Evolutionary conservation across 1,140 invertebrate species (phyloP), one percentile per base, ranked within the genome.

Genomic region (Luehdorfia chinensis): DNA sequence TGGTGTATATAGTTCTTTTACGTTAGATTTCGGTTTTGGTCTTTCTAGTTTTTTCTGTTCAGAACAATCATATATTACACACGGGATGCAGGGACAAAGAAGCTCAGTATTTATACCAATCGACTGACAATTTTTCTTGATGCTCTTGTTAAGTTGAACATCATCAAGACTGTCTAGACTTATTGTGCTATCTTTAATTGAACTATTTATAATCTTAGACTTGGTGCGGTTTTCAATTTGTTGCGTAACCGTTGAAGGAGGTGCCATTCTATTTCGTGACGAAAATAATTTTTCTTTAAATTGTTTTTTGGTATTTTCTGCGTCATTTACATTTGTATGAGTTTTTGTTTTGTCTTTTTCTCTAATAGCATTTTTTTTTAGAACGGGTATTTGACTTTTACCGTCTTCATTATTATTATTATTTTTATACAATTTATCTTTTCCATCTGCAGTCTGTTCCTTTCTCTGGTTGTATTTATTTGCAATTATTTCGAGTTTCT

Each of bases 131-230:
- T 58, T 68, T 53, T 65, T 63, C 13, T 68, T 53, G 25, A 32
- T 46, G 34, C 39, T 50, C 5, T 36, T 39, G 48, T 51, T 46
- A 9, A 37, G 27, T 30, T 47, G 30, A 55, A 36, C 33, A 13
- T 72, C 70, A 11, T 85, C 79, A 19, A 85, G 69, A 52, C 79
- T 85, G 49, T 84, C 81, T 50, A 81, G 52, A 56, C 81, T 85
- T 52, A 84, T 75, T 12, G 61, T 78, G 27, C 53, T 76, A 63
- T 80, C 78, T 70, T 75, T 75, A 11, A 21, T 30, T 18, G 7
- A 51, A 61, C 12, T 49, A 55, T 34, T 50, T 62, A n/a, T n/a
- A n/a, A n/a, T n/a, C n/a, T n/a, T n/a, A n/a, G n/a, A n/a, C n/a
- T 52, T 50, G 4, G 8, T 15, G 8, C 34, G 13, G 28, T 63